Evolutionary conservation across 2,888 invertebrate species (phyloP), one percentile per base, ranked within the genome.

Genomic region (Rotaria sp.): DNA sequence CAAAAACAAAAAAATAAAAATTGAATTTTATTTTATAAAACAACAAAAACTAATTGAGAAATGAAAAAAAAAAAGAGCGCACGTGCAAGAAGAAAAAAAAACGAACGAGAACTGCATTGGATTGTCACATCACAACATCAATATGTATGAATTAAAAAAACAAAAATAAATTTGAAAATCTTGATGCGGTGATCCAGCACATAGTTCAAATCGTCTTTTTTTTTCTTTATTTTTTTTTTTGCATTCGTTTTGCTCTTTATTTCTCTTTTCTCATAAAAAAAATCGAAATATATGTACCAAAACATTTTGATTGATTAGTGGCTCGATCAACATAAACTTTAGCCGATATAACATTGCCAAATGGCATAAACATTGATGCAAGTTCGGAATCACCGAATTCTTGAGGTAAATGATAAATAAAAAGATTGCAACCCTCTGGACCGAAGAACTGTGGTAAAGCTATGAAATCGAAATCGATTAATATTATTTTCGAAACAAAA

Each of bases 251-350:
- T 35, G 21, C 67, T 67, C 35, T 35, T 35, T 3, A 21, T 35
- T 30, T 67, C 35, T 35, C 35, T 67, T 18, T 38, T 35, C 24
- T 26, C 50, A 18, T 13, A 50, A 50, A 13, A 26, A 21, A 21
- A 21, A n/a, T n/a, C n/a, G n/a, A 55, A 26, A 26, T 21, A 67
- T 67, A 67, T 67, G 99, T 99, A 98, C 98, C 98, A 93, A 99
- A 99, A 93, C 98, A 99, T 94, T 99, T 99, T 94, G 97, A 97
- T 93, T 99, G 98, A 93, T 98, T 98, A 91, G 98, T 99, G 59
- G 97, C 98, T 90, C 98, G 94, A 93, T 99, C 99, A 92, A 99
- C 97, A 93, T 99, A 99, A 90, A 99, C 99, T 94, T 99, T 99
- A 92, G 98, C 97, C 93, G 96, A 97, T 93, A 99, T 97, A 91